Evolutionary conservation across 2,113 vertebrate genomes (phyloP).

Genomic region (Axis porcinus): DNA sequence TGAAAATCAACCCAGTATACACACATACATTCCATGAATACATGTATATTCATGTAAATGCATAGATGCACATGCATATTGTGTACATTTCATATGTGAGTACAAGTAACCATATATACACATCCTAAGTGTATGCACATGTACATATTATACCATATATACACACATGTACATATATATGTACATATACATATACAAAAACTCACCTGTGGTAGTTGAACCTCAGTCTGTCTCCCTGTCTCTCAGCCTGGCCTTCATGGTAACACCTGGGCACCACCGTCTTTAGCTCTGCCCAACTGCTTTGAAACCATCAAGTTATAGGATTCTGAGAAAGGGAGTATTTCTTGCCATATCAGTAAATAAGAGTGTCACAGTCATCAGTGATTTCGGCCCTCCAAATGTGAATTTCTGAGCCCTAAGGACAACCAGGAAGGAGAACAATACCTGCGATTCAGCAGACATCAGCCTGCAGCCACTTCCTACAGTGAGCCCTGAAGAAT

Average conservation of each 20-base stretch:
- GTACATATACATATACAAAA: not conserved
- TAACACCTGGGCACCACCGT: not conserved
- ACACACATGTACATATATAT: not conserved
- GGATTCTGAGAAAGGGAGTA: not conserved
- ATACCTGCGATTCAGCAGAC: not conserved
- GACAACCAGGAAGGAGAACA: not conserved
- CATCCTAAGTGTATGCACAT: not conserved
- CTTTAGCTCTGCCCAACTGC: not conserved
- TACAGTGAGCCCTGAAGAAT: not conserved
- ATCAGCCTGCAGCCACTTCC: not conserved
- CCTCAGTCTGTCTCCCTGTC: not conserved
- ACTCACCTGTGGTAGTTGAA: not conserved
- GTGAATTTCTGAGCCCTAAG: not conserved
- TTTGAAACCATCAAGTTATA: not conserved
- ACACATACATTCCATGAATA: not conserved
- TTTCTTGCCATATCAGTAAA: not conserved
- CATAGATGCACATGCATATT: not conserved
- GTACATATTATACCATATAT: not conserved
- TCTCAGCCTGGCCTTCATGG: not conserved
- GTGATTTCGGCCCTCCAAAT: not conserved
- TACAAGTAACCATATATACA: not conserved
- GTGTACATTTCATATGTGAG: not conserved
- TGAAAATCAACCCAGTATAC: not conserved
- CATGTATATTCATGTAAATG: not conserved
- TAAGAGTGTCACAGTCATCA: not conserved